Conservation (phyloP, 2,113 vertebrate species). For the Ornithorhynchus anatinus region DNA sequence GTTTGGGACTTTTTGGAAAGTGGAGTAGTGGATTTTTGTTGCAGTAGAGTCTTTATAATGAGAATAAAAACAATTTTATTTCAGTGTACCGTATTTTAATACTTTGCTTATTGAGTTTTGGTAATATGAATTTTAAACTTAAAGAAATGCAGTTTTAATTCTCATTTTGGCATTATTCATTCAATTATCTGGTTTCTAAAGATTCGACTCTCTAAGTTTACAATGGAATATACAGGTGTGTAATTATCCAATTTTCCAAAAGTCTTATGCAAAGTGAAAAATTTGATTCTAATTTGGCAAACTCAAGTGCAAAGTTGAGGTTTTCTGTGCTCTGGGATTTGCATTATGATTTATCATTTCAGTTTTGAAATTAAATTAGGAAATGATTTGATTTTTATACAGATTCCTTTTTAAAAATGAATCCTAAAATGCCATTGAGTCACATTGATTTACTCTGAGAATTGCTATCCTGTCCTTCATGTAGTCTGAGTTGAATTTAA, state of each 20-base stretch:
- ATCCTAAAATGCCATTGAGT: conserved; percentile 10
- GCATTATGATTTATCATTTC: conserved; percentile 21
- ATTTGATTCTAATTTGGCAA: background rate
- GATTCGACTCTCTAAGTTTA: background rate
- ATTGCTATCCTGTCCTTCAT: conserved; percentile 20
- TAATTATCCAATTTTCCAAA: background rate
- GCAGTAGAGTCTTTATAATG: no score
- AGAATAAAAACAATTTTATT: no score
- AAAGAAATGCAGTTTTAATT: background rate
- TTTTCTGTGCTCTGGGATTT: background rate
- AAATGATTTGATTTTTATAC: conserved; percentile 26
- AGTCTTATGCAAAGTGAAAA: background rate
- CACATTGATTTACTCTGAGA: conserved; percentile 24
- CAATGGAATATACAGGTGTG: background rate
- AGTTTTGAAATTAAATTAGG: conserved; percentile 13
- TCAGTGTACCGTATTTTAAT: no score
- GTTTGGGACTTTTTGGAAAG: no score
- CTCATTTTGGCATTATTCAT: conserved; percentile 17
- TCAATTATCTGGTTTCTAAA: background rate
- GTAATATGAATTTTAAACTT: conserved; percentile 4
- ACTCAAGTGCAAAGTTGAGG: background rate
- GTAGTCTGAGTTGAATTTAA: conserved; percentile 8
- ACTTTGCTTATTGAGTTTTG: background rate
- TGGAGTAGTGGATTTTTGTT: no score
- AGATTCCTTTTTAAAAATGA: background rate